These are phyloP conservation scores for Dendrocopos noguchii DNA, from an alignment of 2,113 vertebrate genomes.

Conservation along the genomic window DNA sequence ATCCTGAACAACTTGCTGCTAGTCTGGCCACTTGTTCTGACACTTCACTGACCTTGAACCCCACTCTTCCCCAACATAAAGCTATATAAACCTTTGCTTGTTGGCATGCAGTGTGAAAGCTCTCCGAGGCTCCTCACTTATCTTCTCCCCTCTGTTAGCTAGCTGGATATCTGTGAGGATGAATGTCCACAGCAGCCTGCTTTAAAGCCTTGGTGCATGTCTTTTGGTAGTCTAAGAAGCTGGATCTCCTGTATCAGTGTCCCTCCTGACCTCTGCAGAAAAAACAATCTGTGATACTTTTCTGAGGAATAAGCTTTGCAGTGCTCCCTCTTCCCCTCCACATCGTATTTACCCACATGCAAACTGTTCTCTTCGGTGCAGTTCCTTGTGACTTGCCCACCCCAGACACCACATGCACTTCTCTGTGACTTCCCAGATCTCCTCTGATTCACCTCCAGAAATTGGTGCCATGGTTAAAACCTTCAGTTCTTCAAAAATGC, in stretches of 20 bases:
- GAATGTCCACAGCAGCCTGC: not conserved
- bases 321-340: not conserved
- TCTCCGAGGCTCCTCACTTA: not conserved
- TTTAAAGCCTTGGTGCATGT: not conserved
- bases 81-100: not conserved
- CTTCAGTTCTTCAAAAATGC: not conserved
- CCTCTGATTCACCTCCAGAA: not conserved
- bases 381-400: not conserved
- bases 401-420: not conserved
- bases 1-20: not conserved
- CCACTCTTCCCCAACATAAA: not conserved
- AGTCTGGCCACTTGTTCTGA: not conserved
- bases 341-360: not conserved
- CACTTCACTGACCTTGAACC: not conserved
- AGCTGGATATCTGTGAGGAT: not conserved
- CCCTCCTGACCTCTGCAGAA: not conserved
- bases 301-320: not conserved
- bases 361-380: not conserved
- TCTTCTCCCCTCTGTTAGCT: not conserved
- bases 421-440: not conserved
- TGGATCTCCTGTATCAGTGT: not conserved
- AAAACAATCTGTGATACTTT: not conserved
- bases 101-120: not conserved
- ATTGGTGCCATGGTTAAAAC: not conserved
- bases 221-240: not conserved